Base-by-base conservation (phyloP, 2,797 vertebrate genomes). In the Gambelia wislizenii region DNA sequence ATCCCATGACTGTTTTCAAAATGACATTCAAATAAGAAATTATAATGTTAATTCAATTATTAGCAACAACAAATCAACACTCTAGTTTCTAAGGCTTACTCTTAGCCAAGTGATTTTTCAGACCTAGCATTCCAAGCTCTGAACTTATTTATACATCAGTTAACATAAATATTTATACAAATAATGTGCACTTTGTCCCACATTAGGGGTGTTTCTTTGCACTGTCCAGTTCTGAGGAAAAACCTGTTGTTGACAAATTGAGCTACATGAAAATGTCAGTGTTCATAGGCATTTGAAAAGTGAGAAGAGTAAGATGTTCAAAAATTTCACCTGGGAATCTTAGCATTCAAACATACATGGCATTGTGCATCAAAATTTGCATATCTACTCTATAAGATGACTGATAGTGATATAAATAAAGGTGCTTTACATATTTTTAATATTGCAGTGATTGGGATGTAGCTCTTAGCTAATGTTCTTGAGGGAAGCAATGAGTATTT, bases 371-470 rank as follows among this genome's bases (percentile, higher is more conserved):
- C 52, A 72, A 67, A 85, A 27, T 59, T 70, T 74, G 22, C 20
- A 88, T 75, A 49, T 36, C 49, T 16, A 54, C 52, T 25, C 4
- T 69, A 84, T 8, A 25, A 10, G 10, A 72, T 84, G 39, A 42
- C 33, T 47, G 47, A 25, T 12, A 79, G n/a, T 74, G 18, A 59
- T 72, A 36, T 39, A 81, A 85, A 72, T 64, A 89, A 84, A 75
- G 27, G 54, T 18, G 39, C 5, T 44, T 74, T 56, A 83, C 25
- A 18, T 77, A 30, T 13, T 42, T 83, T 81, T 89, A 89, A 84
- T 0, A 82, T 22, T 77, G 47, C 61, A 93, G 84, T 72, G 88
- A 44, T 84, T 78, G 89, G 75, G 82, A 76, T 74, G 42, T 59
- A 93, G 83, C 72, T 64, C 27, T 64, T 64, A 16, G 20, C 4